These are phyloP conservation scores for Staurois parvus DNA, from an alignment of 2,797 vertebrate genomes.

Conservation along the genomic window DNA sequence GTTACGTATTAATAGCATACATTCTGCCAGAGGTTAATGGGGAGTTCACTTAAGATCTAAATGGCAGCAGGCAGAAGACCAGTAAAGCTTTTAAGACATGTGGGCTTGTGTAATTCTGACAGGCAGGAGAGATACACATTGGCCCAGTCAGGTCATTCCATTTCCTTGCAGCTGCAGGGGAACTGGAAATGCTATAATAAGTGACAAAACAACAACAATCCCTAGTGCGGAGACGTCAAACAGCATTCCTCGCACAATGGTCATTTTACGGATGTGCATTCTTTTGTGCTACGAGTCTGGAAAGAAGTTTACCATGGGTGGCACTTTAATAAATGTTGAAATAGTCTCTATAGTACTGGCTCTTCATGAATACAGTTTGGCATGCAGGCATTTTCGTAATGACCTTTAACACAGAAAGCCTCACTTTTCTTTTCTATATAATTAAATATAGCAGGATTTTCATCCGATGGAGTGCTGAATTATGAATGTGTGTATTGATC, in stretches of 20 bases:
- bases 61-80: not conserved
- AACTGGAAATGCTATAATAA: constrained; percentile 40
- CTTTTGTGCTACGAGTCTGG: not conserved
- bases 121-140: not conserved
- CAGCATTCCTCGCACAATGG: constrained; percentile 19
- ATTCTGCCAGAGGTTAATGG: constrained; percentile 17
- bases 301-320: not conserved
- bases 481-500: not conserved
- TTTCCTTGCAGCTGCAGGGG: constrained; percentile 34
- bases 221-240: not conserved
- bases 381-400: not conserved
- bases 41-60: constrained; percentile 9
- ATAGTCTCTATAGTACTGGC: not conserved
- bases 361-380: not conserved
- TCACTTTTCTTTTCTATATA: not conserved
- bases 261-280: constrained; percentile 12
- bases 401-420: not conserved
- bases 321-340: constrained; percentile 10
- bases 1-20: constrained; percentile 26
- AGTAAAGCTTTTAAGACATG: constrained; percentile 28
- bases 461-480: not conserved
- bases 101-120: not conserved
- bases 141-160: not conserved
- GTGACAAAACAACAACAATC: constrained; percentile 10
- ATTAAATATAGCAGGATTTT: not conserved